Base-by-base conservation (phyloP, 2,113 vertebrate species). In the Pelmatolapia mariae region DNA sequence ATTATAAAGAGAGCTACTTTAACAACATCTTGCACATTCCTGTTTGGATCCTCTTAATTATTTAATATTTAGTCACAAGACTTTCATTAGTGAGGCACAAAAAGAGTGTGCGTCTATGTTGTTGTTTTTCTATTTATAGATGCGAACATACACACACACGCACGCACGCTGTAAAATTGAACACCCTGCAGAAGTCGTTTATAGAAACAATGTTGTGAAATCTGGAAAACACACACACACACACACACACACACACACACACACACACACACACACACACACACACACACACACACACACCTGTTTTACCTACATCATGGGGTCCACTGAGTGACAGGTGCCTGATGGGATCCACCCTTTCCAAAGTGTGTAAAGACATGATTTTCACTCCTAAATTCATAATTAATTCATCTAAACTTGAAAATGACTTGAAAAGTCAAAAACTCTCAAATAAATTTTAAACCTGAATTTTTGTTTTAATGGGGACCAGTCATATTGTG, bases 241-340 rank as follows among this genome's bases (percentile, higher is more conserved):
- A n/a, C n/a, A n/a, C n/a, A n/a, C n/a, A n/a, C n/a, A n/a, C n/a
- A n/a, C n/a, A n/a, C n/a, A n/a, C n/a, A n/a, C n/a, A n/a, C n/a
- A n/a, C n/a, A n/a, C n/a, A n/a, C n/a, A n/a, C n/a, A n/a, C n/a
- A n/a, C n/a, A n/a, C n/a, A n/a, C n/a, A n/a, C n/a, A n/a, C n/a
- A 71, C 63, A 22, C 11, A 68, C 26, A 53, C 52, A n/a, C 8
- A 22, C 43, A 56, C 26, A 26, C 7, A 56, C 1, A 31, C 56
- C 0, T 2, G 26, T 4, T 63, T 63, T 36, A 11, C 16, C 1
- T 19, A 36, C 4, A 63, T 36, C 0, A 4, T 19, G 18, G 31
- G 59, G 31, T 63, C 31, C 59, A 63, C 2, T 36, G 59, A 2
- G 2, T 63, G 59, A 36, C 18, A 63, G 16, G 31, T 36, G 29